phyloP scores from a whole-genome alignment of 92 coral and sea anemone species.

The Blastomussa wellsi region DNA sequence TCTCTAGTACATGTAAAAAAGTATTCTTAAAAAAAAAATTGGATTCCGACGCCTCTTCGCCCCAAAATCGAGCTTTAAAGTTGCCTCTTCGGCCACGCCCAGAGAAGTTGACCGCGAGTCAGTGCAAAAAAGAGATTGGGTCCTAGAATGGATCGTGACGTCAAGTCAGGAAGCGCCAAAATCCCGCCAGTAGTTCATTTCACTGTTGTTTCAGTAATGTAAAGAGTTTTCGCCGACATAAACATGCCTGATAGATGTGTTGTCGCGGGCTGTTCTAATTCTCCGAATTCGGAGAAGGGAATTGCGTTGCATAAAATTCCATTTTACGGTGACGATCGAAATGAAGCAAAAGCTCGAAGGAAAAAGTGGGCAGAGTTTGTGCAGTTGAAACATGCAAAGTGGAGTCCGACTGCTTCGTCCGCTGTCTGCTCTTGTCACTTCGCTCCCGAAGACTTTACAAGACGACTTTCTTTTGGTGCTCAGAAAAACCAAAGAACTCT shows the following conservation, averaged over 20 bases:
- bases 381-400: constrained; percentile 19
- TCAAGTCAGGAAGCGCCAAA: constrained; percentile 14
- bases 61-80: no score
- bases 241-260: constrained; percentile 17
- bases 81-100: no score
- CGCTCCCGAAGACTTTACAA: constrained; percentile 14
- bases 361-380: constrained; percentile 30
- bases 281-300: constrained; percentile 7
- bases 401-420: constrained; percentile 21
- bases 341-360: constrained; percentile 15
- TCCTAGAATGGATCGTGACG: constrained; percentile 13
- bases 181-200: not conserved
- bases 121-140: constrained; percentile 18
- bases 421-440: constrained; percentile 23
- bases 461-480: constrained; percentile 4
- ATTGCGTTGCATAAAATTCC: constrained; percentile 23
- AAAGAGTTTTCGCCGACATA: not conserved
- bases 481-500: constrained; percentile 3
- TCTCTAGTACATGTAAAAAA: no score
- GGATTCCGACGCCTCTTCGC: no score
- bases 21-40: no score
- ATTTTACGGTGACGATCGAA: constrained; percentile 17
- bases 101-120: no score
- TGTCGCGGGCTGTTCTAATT: constrained; percentile 21
- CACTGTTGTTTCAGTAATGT: not conserved